Evolutionary conservation across 2,113 vertebrate genomes (phyloP).

Genomic region (Burhinus oedicnemus): DNA sequence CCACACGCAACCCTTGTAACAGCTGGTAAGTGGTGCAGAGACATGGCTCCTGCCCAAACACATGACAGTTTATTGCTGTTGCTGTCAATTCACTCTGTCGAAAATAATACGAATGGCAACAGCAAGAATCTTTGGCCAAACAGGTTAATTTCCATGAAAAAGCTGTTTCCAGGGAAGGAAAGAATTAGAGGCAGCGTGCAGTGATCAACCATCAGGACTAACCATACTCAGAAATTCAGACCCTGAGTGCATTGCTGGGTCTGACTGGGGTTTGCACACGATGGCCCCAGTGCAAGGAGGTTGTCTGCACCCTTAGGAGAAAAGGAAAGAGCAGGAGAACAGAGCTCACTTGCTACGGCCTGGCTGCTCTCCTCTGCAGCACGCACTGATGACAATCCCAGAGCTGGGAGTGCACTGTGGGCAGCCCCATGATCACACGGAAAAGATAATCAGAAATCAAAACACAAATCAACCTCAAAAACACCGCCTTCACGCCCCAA

Average conservation of each 20-base stretch:
- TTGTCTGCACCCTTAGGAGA: background rate
- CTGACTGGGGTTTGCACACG: background rate
- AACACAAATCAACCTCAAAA: background rate
- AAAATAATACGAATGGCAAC: background rate
- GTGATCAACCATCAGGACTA: background rate
- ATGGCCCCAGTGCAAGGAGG: background rate
- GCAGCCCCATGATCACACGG: background rate
- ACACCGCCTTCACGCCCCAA: background rate
- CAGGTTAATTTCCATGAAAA: background rate
- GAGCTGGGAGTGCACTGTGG: background rate
- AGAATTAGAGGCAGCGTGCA: background rate
- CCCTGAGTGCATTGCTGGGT: accelerated
- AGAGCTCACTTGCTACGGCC: background rate
- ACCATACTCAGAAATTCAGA: background rate
- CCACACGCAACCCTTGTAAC: background rate
- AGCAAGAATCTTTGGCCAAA: background rate
- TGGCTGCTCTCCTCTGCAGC: background rate
- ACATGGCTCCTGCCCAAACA: background rate
- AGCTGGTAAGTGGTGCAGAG: background rate
- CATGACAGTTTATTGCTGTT: background rate
- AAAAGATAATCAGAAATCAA: background rate
- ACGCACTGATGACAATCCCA: accelerated
- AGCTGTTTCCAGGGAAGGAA: background rate
- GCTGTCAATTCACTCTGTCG: background rate
- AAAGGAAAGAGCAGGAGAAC: background rate